Percentiles rank a stretch among this genome's conserved stretches.
phyloP scores from a whole-genome alignment of 2,113 vertebrate genomes.

The Oenanthe oenanthe region DNA sequence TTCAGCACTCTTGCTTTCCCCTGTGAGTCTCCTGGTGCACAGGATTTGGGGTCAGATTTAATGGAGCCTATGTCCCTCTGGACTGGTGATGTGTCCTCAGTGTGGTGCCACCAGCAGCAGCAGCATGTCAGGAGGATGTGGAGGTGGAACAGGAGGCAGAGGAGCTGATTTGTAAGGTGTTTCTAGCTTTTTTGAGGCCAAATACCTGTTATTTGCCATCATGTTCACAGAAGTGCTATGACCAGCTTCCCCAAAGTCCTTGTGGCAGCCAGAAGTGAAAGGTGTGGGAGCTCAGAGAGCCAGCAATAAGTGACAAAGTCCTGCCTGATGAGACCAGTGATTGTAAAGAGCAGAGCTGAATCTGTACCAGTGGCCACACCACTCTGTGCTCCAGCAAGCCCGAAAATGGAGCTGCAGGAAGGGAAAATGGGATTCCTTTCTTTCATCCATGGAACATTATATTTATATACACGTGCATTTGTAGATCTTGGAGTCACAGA shows the following conservation, averaged over 20 bases:
- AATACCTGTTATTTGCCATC: background rate
- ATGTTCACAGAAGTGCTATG: background rate
- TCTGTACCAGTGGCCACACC: background rate
- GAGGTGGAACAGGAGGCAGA: background rate
- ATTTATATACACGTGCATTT: background rate
- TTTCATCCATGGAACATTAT: background rate
- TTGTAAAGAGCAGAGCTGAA: background rate
- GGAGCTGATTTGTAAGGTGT: background rate
- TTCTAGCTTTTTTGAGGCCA: background rate
- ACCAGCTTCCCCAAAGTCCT: background rate
- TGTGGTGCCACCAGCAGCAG: rapidly evolving
- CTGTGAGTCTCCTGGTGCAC: background rate
- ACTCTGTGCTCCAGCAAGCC: background rate
- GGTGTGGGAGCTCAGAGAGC: background rate
- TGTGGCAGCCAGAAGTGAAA: background rate
- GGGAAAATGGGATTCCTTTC: background rate
- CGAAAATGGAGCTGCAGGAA: background rate
- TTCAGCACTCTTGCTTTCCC: background rate
- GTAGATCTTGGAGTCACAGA: background rate
- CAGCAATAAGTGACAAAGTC: background rate
- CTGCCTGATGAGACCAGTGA: background rate
- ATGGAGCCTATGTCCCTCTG: background rate
- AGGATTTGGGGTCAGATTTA: background rate
- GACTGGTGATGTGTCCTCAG: background rate
- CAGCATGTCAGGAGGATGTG: background rate